A percentile compares a stretch with the other conserved stretches of the same genome.
phyloP scores from a whole-genome alignment of 2,797 vertebrate species.

The Silurus aristotelis region DNA sequence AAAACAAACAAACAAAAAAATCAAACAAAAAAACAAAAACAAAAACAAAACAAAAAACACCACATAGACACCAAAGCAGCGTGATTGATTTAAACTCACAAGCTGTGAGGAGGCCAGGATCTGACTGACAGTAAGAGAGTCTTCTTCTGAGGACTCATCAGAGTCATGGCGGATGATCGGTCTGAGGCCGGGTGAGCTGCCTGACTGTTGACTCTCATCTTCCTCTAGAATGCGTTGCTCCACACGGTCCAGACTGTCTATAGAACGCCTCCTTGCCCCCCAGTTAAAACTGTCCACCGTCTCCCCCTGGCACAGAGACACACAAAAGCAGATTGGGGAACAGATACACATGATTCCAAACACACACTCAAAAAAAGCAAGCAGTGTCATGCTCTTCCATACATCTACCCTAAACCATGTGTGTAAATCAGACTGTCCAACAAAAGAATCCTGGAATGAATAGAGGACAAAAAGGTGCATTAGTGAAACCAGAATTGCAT shows the following conservation, averaged over 20 bases:
- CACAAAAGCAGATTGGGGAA: neutral
- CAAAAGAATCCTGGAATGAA: neutral
- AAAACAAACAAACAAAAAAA: too few species aligned
- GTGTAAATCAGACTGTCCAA: neutral
- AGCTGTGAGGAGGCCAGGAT: constrained; percentile 85
- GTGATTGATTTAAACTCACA: constrained; percentile 61
- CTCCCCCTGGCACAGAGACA: constrained; percentile 81
- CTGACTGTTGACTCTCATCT: constrained; percentile 86
- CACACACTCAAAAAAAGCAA: neutral
- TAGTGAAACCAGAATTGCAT: neutral
- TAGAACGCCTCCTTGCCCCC: constrained; percentile 91
- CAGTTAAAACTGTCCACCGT: constrained; percentile 98
- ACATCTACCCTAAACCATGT: neutral
- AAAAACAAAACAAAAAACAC: too few species aligned
- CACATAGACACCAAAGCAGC: neutral
- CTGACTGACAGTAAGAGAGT: constrained; percentile 88
- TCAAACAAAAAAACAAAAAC: too few species aligned
- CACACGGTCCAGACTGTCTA: constrained; percentile 84
- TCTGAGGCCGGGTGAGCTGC: constrained; percentile 85
- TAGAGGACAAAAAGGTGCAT: neutral
- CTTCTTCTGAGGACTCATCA: constrained; percentile 91
- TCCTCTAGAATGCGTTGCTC: constrained; percentile 90
- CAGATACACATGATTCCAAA: constrained; percentile 33
- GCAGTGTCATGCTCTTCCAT: neutral
- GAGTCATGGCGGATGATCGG: constrained; percentile 84